These are phyloP conservation scores for Nymphalis io DNA, from an alignment of 1,140 invertebrate species.

Conservation along the genomic window DNA sequence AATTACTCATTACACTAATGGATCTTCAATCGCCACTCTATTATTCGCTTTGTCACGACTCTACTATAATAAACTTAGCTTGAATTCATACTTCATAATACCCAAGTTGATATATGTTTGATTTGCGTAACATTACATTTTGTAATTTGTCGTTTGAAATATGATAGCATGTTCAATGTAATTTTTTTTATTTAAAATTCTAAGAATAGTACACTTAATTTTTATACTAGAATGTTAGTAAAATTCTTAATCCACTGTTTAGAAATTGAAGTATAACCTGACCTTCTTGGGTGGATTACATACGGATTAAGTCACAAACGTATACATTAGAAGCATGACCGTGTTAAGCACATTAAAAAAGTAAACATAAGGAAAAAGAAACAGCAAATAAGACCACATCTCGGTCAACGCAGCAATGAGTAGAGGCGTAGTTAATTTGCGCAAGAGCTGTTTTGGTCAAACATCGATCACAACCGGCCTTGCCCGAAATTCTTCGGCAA, in stretches of 20 bases:
- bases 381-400: constrained; percentile 51
- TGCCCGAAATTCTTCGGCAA: constrained; percentile 70
- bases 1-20: constrained; percentile 71
- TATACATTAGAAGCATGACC: constrained; percentile 48
- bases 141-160: constrained; percentile 14
- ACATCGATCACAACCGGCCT: constrained; percentile 69
- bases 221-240: not conserved
- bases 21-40: constrained; percentile 53
- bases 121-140: constrained; percentile 19
- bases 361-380: constrained; percentile 64
- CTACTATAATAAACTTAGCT: constrained; percentile 13
- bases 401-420: constrained; percentile 27
- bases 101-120: not conserved
- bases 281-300: constrained; percentile 37
- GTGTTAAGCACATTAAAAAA: constrained; percentile 57
- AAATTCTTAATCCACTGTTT: not conserved
- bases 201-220: constrained; percentile 1
- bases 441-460: constrained; percentile 57
- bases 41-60: constrained; percentile 62
- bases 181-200: constrained; percentile 3
- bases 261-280: constrained; percentile 30
- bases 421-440: constrained; percentile 49
- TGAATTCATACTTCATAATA: constrained; percentile 6
- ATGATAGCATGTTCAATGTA: constrained; percentile 4
- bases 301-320: constrained; percentile 32